These are phyloP conservation scores for Amblyopsis hoosieri DNA, from an alignment of 2,797 vertebrate species.

Conservation along the genomic window DNA sequence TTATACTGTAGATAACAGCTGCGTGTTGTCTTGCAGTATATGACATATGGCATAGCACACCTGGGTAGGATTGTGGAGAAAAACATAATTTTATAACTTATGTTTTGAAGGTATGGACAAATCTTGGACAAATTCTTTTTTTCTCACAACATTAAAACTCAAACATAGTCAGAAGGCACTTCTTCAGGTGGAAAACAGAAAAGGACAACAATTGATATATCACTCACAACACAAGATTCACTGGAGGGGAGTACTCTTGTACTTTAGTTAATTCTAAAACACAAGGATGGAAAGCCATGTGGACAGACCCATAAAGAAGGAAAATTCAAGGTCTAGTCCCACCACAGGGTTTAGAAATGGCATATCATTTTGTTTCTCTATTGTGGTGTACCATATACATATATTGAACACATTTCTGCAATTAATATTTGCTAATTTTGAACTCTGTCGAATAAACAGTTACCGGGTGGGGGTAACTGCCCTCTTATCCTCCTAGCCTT, in stretches of 20 bases:
- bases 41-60: conserved; percentile 10
- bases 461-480: too few relatives aligned
- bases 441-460: too few relatives aligned
- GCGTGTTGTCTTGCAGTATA: neutral
- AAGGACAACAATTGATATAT: conserved; percentile 15
- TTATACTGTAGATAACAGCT: neutral
- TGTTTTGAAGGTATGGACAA: conserved; percentile 19
- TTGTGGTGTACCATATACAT: too few relatives aligned
- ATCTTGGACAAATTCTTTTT: neutral
- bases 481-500: neutral
- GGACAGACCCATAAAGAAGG: too few relatives aligned
- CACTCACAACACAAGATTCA: conserved; percentile 13
- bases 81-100: neutral
- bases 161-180: conserved; percentile 73
- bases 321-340: too few relatives aligned
- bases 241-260: neutral
- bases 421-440: too few relatives aligned
- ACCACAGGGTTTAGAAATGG: too few relatives aligned
- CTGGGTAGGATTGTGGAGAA: neutral
- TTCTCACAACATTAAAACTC: conserved; percentile 25
- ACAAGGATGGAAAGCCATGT: too few relatives aligned
- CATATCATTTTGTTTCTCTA: too few relatives aligned
- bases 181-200: conserved; percentile 48
- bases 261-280: too few relatives aligned
- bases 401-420: too few relatives aligned